Evolutionary conservation across 2,797 vertebrate genomes (phyloP), one percentile per base, ranked within the genome.

Genomic region (Sorex maritimensis): DNA sequence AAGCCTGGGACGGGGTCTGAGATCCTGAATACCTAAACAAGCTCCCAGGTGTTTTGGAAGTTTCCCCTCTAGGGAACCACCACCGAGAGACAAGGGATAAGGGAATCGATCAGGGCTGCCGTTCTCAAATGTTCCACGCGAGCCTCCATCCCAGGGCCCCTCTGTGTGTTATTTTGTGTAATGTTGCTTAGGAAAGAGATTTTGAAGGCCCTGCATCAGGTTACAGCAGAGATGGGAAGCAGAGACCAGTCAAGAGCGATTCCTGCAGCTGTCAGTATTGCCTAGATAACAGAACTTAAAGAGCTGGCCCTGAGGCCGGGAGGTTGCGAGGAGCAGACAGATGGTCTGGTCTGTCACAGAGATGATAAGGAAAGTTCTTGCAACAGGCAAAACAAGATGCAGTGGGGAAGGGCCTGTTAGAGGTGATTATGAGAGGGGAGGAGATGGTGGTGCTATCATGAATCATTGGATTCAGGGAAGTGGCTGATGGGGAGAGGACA

Each of bases 181-280:
- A 93, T 34, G 34, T 52, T 78, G 26, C n/a, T 84, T 90, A 73
- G 34, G 75, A 72, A 88, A 71, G 77, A 73, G 15, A 72, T 92
- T 23, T 88, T 72, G 67, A 86, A 80, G n/a, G 78, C 78, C 24
- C 30, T 86, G 65, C 24, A n/a, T 30, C 88, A 44, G 34, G n/a
- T 81, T 79, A 77, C n/a, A 83, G 30, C 73, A 69, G 44, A 78
- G 46, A 77, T 46, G 75, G 30, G n/a, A 88, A 81, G 46, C 44
- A 26, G 34, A 84, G n/a, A 52, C 49, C 28, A 41, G 26, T 91
- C n/a, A 58, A 63, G 34, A 91, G 30, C 78, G 80, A 68, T 34
- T 44, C 58, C 17, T 19, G 21, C 21, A 38, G 30, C 30, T 38
- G 34, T 71, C 8, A n/a, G 63, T 83, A 91, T 17, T 81, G 30